A percentile compares a stretch with the other conserved stretches of the same genome.
Evolutionary conservation across 1,140 invertebrate species (phyloP).

Genomic region (Heliothis virescens): DNA sequence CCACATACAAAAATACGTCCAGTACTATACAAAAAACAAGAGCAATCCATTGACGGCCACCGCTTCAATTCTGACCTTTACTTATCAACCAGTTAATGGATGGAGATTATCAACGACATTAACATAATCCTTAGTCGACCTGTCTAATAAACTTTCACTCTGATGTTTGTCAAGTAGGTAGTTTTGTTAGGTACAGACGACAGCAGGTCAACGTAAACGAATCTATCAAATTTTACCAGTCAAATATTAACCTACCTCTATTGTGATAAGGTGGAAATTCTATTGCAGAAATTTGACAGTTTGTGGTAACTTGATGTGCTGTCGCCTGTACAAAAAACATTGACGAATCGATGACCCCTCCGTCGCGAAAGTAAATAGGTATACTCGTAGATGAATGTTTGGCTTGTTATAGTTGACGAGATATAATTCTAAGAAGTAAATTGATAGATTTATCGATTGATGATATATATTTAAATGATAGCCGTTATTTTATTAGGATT

Average conservation of each 20-base stretch:
- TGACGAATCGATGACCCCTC: not conserved
- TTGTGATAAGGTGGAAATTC: no score
- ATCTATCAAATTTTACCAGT: no score
- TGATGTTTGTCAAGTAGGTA: slow-evolving; percentile 42
- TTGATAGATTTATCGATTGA: no score
- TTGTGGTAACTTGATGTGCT: no score
- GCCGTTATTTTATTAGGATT: no score
- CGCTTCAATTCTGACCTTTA: slow-evolving; percentile 66
- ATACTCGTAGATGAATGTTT: not conserved
- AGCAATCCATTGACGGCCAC: slow-evolving; percentile 10
- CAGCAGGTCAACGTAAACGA: no score
- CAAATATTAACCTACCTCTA: no score
- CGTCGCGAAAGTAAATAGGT: slow-evolving; percentile 39
- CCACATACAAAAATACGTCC: not conserved
- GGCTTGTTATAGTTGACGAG: not conserved
- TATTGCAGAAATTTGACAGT: no score
- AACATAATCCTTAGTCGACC: slow-evolving; percentile 58
- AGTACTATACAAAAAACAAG: not conserved
- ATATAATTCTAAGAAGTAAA: no score
- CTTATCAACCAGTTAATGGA: slow-evolving; percentile 65
- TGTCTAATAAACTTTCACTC: slow-evolving; percentile 44
- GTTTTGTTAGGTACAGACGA: not conserved
- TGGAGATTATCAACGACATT: slow-evolving; percentile 55
- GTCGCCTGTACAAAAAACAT: no score
- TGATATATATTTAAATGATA: no score